phyloP scores from a whole-genome alignment of 2,797 vertebrate species.

The Tiaroga cobitis region DNA sequence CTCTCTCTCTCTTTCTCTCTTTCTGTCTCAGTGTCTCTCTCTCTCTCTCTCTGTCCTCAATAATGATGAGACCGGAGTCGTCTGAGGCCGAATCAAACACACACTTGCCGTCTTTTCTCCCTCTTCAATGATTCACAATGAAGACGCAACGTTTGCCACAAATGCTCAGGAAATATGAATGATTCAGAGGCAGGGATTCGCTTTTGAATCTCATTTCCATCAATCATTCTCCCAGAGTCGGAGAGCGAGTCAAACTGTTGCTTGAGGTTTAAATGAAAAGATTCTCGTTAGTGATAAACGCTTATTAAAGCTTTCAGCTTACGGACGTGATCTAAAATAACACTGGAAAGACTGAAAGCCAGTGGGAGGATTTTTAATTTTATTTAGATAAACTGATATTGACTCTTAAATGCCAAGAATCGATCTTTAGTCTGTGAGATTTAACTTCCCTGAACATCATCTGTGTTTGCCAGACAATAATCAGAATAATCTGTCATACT shows the following conservation, averaged over 20 bases:
- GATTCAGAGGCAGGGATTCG: background rate
- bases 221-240: background rate
- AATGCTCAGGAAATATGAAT: background rate
- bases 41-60: too few species aligned
- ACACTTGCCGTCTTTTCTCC: background rate
- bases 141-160: background rate
- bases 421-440: too few species aligned
- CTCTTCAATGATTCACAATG: conserved; percentile 1
- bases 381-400: too few species aligned
- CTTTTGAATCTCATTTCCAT: background rate
- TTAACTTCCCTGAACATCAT: background rate
- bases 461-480: too few species aligned
- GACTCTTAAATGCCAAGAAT: too few species aligned
- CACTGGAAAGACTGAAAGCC: background rate
- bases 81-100: background rate
- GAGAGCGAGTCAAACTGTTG: background rate
- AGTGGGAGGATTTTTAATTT: background rate
- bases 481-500: too few species aligned
- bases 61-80: too few species aligned
- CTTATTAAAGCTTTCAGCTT: background rate
- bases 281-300: background rate
- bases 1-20: background rate
- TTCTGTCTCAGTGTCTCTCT: too few species aligned
- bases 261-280: background rate
- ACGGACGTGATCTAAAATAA: background rate